A percentile compares a stretch with the other conserved stretches of the same genome.
Conservation (phyloP, 92 coral and sea anemone genomes). For the Porites cylindrica region DNA sequence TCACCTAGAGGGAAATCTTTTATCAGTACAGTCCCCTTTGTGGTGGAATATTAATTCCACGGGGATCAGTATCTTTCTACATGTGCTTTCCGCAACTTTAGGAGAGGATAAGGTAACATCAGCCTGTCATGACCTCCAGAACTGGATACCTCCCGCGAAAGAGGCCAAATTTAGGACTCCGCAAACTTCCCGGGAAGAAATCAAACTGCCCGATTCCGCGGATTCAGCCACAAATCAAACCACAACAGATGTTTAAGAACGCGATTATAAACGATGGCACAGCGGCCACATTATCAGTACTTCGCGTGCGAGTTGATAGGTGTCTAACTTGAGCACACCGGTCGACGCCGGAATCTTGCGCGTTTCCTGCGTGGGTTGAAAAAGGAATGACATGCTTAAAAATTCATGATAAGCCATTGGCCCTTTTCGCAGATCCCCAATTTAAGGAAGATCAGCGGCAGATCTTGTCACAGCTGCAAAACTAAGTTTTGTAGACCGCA, state of each 20-base stretch:
- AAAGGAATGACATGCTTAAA: neutral
- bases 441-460: neutral
- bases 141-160: neutral
- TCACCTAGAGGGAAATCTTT: neutral
- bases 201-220: neutral
- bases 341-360: neutral
- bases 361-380: constrained; percentile 40
- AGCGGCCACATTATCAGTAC: too few relatives aligned
- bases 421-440: constrained; percentile 4
- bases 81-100: neutral
- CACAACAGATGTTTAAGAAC: constrained; percentile 6
- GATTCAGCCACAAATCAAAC: constrained; percentile 7
- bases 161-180: neutral
- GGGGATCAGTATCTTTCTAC: neutral
- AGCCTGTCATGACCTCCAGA: constrained; percentile 19
- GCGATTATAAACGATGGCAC: neutral
- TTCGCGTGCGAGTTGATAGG: too few relatives aligned
- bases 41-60: neutral
- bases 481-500: neutral
- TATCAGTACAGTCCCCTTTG: neutral
- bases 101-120: neutral
- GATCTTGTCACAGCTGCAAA: neutral
- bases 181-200: neutral
- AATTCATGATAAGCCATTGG: neutral
- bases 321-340: too few relatives aligned